phyloP scores from a whole-genome alignment of 2,888 invertebrate species.

The Cataglyphis rosenhaueri region DNA sequence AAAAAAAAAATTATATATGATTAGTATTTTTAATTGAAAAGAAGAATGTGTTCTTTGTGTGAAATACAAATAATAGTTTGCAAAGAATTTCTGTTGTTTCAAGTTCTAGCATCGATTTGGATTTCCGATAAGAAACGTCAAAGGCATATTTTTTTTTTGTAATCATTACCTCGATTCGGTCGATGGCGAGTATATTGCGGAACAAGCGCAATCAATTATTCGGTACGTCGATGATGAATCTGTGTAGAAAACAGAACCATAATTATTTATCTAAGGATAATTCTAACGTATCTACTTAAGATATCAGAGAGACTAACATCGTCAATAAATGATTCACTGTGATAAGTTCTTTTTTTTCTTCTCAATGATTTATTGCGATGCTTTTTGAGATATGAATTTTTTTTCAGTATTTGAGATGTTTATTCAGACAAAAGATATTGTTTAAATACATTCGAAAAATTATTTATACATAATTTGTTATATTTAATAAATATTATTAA shows the following conservation, averaged over 20 bases:
- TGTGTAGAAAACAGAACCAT: slow-evolving; percentile 55
- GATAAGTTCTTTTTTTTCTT: background rate
- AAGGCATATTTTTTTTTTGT: slow-evolving; percentile 53
- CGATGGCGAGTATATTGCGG: slow-evolving; percentile 37
- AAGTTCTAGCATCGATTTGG: slow-evolving; percentile 1
- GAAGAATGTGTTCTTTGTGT: background rate
- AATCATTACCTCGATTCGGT: slow-evolving; percentile 60
- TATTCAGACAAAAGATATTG: background rate
- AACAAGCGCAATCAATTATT: slow-evolving; percentile 58
- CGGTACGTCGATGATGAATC: slow-evolving; percentile 59
- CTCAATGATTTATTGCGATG: slow-evolving; percentile 39
- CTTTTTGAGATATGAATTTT: background rate
- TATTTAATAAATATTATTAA: background rate
- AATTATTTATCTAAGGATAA: slow-evolving; percentile 52
- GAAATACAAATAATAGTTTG: background rate
- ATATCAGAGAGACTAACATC: slow-evolving; percentile 55
- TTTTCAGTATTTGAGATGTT: background rate
- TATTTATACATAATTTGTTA: background rate
- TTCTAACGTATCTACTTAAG: slow-evolving; percentile 49
- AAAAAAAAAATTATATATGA: background rate
- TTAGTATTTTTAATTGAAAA: background rate
- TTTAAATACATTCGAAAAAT: background rate
- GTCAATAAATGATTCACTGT: slow-evolving; percentile 59
- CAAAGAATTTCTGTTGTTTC: background rate
- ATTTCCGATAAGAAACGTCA: slow-evolving; percentile 21